phyloP scores from a whole-genome alignment of 2,797 vertebrate species.

The Astyanax mexicanus region DNA sequence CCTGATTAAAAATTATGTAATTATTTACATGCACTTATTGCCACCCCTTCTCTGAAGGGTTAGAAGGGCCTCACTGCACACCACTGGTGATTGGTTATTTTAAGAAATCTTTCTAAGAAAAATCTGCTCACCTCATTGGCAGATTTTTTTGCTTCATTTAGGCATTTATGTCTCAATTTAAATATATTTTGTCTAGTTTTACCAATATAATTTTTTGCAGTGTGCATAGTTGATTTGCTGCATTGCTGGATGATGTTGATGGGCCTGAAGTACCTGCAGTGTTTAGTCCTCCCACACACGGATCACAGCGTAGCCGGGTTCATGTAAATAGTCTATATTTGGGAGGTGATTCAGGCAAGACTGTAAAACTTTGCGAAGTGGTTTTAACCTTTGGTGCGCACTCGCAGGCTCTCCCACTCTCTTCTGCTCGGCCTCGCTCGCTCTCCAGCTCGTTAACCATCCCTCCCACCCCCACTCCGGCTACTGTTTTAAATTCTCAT shows the following conservation, averaged over 20 bases:
- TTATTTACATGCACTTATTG: too few species aligned
- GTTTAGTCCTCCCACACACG: slow-evolving; percentile 17
- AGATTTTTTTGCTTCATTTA: too few species aligned
- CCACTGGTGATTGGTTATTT: too few species aligned
- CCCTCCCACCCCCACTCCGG: slow-evolving; percentile 28
- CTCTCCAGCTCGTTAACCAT: slow-evolving; percentile 22
- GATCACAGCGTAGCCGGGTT: slow-evolving; percentile 11
- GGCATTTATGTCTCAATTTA: too few species aligned
- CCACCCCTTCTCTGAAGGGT: too few species aligned
- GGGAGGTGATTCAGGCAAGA: slow-evolving; percentile 32
- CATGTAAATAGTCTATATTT: slow-evolving; percentile 41
- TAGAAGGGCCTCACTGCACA: too few species aligned
- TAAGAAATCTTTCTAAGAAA: too few species aligned
- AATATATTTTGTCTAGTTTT: too few species aligned
- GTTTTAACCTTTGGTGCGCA: slow-evolving; percentile 37
- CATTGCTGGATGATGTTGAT: neutral
- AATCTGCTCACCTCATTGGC: too few species aligned
- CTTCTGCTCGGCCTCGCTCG: slow-evolving; percentile 3
- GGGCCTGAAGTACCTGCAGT: neutral
- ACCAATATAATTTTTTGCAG: too few species aligned
- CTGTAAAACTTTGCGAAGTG: slow-evolving; percentile 32
- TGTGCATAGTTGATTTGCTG: too few species aligned
- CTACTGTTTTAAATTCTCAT: slow-evolving; percentile 9
- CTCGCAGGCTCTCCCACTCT: slow-evolving; percentile 32
- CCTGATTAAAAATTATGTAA: too few species aligned